Evolutionary conservation across 2,113 vertebrate species (phyloP), one percentile per base, ranked within the genome.

Genomic region (Gyps fulvus): DNA sequence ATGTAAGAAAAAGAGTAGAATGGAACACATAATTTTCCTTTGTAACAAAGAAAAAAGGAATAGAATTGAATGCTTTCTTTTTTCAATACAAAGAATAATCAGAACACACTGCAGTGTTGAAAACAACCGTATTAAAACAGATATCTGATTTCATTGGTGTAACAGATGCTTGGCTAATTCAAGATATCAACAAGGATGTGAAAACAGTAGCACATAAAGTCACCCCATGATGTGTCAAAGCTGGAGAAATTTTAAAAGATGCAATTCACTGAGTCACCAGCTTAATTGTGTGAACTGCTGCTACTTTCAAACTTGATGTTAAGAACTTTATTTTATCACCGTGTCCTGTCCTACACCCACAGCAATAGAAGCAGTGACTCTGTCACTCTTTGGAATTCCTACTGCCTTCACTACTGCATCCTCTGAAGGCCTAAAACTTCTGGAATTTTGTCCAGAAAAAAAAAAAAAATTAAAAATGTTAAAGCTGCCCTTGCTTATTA

Each of bases 121-220:
- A 96, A 97, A 92, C 77, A 95, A 97, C 74, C 8, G 0, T 87
- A 92, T 88, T 93, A 87, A 97, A 97, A 93, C 85, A 97, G 88
- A 93, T 96, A 91, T 89, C 89, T 97, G 95, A 97, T 87, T 96
- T 97, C 78, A 93, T 0, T 93, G 80, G 72, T 76, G 71, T 91
- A 97, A 95, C 97, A 98, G 97, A 96, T 98, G 97, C 89, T 98
- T 88, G 62, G 70, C 79, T 98, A 97, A 98, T 97, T 97, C 97
- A 93, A 95, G 92, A 94, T 86, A 97, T 92, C 96, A 98, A 93
- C 65, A 97, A 96, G 49, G 84, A 96, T 96, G 90, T 95, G 90
- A 95, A 98, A 98, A 96, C 96, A 96, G 94, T 96, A 94, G 91
- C 96, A 94, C 83, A 87, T 94, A 95, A 97, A 96, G 67, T 97